Base-by-base conservation (phyloP, 2,888 invertebrate genomes). In the Rhingia campestris region DNA sequence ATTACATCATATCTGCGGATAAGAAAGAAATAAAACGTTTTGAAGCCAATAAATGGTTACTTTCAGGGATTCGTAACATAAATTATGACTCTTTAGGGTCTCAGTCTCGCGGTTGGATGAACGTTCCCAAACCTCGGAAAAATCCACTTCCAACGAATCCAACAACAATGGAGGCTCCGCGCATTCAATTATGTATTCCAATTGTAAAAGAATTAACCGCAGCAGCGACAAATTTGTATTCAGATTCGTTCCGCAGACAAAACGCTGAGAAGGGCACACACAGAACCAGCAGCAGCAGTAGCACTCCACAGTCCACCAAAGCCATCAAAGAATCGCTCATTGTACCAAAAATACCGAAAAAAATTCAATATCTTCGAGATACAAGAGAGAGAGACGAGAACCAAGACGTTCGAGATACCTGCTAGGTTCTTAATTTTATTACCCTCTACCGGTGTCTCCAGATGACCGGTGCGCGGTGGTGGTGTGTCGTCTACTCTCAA, bases 171-270 rank as follows among this genome's bases (percentile, higher is more conserved):
- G 54, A 49, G 61, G 51, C 51, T 59, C 51, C 32, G 22, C 22
- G 22, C 22, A 76, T 54, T 54, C 43, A 56, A 77, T 77, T 76
- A 76, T 41, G 43, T 77, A 77, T 77, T 70, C 77, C 22, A 22
- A 70, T 51, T 63, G 70, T 49, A 41, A 56, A 70, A 77, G 58
- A 70, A 70, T 77, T 70, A 77, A 61, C 70, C 70, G 49, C 63
- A 69, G 49, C 63, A 69, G 47, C 45, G 39, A 54, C 64, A 14
- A 84, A 84, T 84, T 84, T 84, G 84, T 84, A 84, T 84, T 84
- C 84, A 75, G 84, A 84, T 84, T 80, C 49, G 74, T 43, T 84
- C 37, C 66, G 54, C 43, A 70, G 84, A 84, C 84, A 84, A 74
- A 72, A 7, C 32, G 12, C 45, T 41, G 45, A 59, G 66, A 73